These are phyloP conservation scores for Lumbricus terrestris DNA, from an alignment of 2,888 invertebrate genomes.

Conservation along the genomic window DNA sequence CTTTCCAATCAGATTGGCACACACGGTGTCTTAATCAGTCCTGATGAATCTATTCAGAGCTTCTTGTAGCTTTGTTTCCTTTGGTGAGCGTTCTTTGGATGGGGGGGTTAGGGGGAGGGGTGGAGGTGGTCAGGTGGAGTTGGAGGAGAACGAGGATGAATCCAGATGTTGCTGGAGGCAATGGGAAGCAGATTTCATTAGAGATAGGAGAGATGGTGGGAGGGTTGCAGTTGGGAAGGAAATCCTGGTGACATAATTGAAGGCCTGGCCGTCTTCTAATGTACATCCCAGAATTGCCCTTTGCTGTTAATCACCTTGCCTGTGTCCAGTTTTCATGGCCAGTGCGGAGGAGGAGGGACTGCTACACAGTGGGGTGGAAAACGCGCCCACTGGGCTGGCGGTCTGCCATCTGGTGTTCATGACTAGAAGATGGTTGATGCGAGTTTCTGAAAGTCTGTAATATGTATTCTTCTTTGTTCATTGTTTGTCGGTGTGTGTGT, in stretches of 20 bases:
- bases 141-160: not conserved
- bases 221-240: not conserved
- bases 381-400: not conserved
- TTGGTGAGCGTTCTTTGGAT: not conserved
- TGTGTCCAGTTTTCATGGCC: not conserved
- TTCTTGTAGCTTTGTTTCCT: not conserved
- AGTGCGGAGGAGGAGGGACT: not conserved
- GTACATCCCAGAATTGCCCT: not conserved
- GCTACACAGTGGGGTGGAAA: not conserved
- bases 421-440: not conserved
- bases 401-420: not conserved
- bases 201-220: not conserved
- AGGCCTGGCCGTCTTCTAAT: not conserved
- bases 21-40: not conserved
- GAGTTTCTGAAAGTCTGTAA: not conserved
- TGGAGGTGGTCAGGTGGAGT: too few species aligned
- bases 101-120: too few species aligned
- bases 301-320: not conserved
- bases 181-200: not conserved
- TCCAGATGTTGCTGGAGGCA: not conserved
- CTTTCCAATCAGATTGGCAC: not conserved
- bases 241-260: conserved; percentile 3
- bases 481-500: not conserved
- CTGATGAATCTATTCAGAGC: not conserved
- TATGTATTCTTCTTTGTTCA: too few species aligned